Evolutionary conservation across 2,113 vertebrate species (phyloP).

Genomic region (Ptychochromis oligacanthus): DNA sequence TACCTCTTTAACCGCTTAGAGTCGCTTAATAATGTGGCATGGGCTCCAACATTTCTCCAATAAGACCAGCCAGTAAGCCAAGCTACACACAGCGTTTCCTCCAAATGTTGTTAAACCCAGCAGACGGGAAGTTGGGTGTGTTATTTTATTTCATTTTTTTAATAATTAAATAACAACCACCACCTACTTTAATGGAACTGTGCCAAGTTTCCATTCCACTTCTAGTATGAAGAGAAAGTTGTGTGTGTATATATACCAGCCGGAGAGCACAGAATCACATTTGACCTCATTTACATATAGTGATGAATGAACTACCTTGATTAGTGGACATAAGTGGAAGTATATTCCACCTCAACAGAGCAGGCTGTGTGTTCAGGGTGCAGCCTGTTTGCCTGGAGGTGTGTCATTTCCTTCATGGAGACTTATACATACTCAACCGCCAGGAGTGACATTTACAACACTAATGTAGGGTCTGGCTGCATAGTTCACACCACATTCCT

Average conservation of each 20-base stretch:
- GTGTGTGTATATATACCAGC: no score
- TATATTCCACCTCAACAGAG: neutral
- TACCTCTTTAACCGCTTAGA: neutral
- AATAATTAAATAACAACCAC: neutral
- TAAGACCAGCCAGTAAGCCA: neutral
- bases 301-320: no score
- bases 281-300: no score
- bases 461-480: neutral
- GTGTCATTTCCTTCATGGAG: neutral
- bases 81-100: constrained; percentile 2
- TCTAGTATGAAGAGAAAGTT: no score
- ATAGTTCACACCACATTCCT: constrained; percentile 8
- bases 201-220: neutral
- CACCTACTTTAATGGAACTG: neutral
- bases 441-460: constrained; percentile 12
- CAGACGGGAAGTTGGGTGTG: no score
- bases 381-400: neutral
- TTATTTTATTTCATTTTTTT: neutral
- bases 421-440: neutral
- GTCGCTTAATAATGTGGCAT: neutral
- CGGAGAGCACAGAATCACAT: no score
- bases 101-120: neutral
- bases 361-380: constrained; percentile 16
- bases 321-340: no score
- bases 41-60: neutral